A percentile compares a stretch with the other conserved stretches of the same genome.
Conservation (phyloP, 2,113 vertebrate genomes). For the Lampris megalopsis region DNA sequence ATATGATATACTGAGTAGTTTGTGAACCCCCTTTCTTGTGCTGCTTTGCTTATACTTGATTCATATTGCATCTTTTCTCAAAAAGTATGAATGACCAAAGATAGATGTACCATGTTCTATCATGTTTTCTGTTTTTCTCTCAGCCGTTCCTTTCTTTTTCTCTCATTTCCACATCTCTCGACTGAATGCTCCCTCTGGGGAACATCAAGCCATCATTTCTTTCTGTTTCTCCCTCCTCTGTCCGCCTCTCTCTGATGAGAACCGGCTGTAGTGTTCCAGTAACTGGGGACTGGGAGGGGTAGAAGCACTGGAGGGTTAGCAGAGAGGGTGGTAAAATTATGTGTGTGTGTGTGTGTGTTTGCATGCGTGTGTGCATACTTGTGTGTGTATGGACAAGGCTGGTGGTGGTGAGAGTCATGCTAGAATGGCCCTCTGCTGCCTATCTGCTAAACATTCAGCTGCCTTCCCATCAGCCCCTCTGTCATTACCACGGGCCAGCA, state of each 20-base stretch:
- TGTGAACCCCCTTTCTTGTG: neutral
- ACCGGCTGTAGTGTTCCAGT: slow-evolving; percentile 40
- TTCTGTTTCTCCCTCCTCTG: neutral
- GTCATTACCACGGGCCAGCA: slow-evolving; percentile 70
- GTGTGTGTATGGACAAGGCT: neutral
- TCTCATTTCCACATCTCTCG: slow-evolving; percentile 16
- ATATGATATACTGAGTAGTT: neutral
- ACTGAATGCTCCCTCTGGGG: slow-evolving; percentile 47
- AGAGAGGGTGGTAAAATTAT: slow-evolving; percentile 13
- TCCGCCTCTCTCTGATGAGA: slow-evolving; percentile 32
- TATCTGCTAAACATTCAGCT: slow-evolving; percentile 61
- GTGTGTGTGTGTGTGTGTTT: slow-evolving; percentile 7
- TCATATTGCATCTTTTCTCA: slow-evolving; percentile 10
- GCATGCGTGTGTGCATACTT: neutral
- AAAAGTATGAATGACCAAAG: slow-evolving; percentile 26
- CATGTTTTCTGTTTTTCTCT: slow-evolving; percentile 57
- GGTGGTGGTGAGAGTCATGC: slow-evolving; percentile 47
- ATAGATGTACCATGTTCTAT: slow-evolving; percentile 43
- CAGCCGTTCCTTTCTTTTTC: slow-evolving; percentile 46
- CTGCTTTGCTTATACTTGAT: neutral
- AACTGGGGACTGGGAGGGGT: slow-evolving; percentile 30
- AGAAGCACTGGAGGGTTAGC: slow-evolving; percentile 5
- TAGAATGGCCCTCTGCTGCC: slow-evolving; percentile 59
- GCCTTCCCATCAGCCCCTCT: slow-evolving; percentile 60
- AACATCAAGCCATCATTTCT: slow-evolving; percentile 47